Percentiles rank a stretch among this genome's conserved stretches.
Conservation (phyloP, 2,888 invertebrate species). For the Apodemia zela region DNA sequence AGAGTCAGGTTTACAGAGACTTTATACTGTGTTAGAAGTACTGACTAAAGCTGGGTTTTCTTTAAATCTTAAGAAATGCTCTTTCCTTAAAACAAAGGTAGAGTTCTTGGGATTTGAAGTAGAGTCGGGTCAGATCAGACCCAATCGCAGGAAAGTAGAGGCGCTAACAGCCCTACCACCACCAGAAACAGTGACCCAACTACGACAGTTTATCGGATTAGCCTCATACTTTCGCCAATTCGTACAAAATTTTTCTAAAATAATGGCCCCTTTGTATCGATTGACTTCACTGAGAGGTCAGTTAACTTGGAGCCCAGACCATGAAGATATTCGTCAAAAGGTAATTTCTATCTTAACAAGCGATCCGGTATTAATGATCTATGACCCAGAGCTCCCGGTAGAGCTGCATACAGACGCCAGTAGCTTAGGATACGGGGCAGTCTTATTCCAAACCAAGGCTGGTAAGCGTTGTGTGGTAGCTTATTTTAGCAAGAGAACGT, state of each 20-base stretch:
- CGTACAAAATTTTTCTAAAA: not conserved
- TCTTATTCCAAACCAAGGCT: slow-evolving; percentile 18
- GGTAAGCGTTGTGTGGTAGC: slow-evolving; percentile 23
- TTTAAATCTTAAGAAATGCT: too few relatives aligned
- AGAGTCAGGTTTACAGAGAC: slow-evolving; percentile 21
- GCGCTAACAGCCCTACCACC: slow-evolving; percentile 33
- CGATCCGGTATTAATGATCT: slow-evolving; percentile 28
- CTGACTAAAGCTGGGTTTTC: too few relatives aligned
- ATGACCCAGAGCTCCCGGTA: slow-evolving; percentile 20
- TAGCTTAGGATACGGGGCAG: slow-evolving; percentile 22
- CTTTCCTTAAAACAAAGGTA: slow-evolving; percentile 32
- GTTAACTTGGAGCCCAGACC: slow-evolving; percentile 17
- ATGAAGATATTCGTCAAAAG: slow-evolving; percentile 18
- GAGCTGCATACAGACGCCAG: slow-evolving; percentile 12
- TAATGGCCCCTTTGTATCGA: slow-evolving; percentile 18
- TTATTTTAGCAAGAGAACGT: slow-evolving; percentile 26
- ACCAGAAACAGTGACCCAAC: slow-evolving; percentile 27
- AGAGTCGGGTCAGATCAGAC: slow-evolving; percentile 31
- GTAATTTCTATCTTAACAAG: slow-evolving; percentile 27
- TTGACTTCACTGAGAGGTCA: slow-evolving; percentile 15
- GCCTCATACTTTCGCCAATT: not conserved
- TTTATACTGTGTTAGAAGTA: too few relatives aligned
- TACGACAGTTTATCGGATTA: not conserved
- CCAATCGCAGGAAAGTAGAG: slow-evolving; percentile 34
- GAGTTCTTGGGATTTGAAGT: slow-evolving; percentile 36